phyloP scores from a whole-genome alignment of 2,797 vertebrate species.

The Taenioides sp. region DNA sequence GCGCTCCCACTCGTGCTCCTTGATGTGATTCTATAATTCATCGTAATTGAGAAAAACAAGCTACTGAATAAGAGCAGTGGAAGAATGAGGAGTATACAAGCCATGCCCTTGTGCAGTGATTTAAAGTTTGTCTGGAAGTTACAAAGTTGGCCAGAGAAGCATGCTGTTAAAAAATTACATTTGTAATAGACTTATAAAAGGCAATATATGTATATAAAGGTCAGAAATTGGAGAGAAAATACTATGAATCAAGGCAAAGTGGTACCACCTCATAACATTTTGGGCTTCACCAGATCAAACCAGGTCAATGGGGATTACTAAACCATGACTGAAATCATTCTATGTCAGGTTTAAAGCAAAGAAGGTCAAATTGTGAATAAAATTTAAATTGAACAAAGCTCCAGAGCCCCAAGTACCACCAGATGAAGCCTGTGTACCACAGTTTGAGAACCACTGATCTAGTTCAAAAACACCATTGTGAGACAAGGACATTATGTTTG shows the following conservation, averaged over 20 bases:
- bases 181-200: background rate
- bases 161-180: slow-evolving; percentile 1
- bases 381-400: background rate
- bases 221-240: background rate
- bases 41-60: slow-evolving; percentile 76
- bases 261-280: background rate
- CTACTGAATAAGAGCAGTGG: slow-evolving; percentile 48
- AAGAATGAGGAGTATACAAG: slow-evolving; percentile 52
- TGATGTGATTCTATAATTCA: slow-evolving; percentile 75
- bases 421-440: background rate
- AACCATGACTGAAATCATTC: background rate
- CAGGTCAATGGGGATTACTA: background rate
- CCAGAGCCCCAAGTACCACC: background rate
- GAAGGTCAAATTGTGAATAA: background rate
- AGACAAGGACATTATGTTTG: background rate
- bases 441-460: background rate
- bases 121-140: slow-evolving; percentile 38
- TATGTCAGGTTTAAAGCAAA: background rate
- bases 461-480: background rate
- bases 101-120: slow-evolving; percentile 44
- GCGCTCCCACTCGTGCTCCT: slow-evolving; percentile 52
- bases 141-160: slow-evolving; percentile 27
- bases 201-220: background rate
- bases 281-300: background rate
- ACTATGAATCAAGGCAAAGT: background rate